A percentile compares a stretch with the other conserved stretches of the same genome.
These are phyloP conservation scores for Cinclus cinclus DNA, from an alignment of 2,113 vertebrate genomes.

Conservation along the genomic window DNA sequence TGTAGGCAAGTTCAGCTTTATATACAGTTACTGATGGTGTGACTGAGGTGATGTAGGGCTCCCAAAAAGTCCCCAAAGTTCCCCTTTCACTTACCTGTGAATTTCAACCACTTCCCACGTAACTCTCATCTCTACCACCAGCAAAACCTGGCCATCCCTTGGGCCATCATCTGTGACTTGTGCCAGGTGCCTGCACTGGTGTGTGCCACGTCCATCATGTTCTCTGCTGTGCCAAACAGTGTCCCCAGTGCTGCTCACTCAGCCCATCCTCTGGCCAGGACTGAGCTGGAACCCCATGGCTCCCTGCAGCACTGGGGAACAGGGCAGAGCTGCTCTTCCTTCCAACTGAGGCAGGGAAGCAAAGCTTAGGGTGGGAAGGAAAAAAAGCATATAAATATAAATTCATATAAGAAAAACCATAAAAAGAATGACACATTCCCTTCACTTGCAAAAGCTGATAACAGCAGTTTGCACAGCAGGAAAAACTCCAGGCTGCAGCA, in stretches of 20 bases:
- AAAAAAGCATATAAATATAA: not conserved
- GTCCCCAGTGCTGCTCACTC: not conserved
- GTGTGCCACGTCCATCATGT: fast-evolving
- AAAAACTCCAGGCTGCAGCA: not conserved
- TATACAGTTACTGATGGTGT: not conserved
- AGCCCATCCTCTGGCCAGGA: not conserved
- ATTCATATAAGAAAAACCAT: not conserved
- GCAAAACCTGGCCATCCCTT: not conserved
- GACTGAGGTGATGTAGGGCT: not conserved
- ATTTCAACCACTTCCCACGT: not conserved
- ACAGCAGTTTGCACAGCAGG: not conserved
- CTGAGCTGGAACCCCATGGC: fast-evolving
- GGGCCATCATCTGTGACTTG: not conserved
- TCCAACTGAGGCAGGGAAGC: not conserved
- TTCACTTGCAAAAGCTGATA: not conserved
- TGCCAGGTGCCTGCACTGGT: not conserved
- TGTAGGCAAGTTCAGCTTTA: not conserved
- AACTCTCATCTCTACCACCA: not conserved
- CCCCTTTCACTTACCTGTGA: not conserved
- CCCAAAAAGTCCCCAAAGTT: not conserved
- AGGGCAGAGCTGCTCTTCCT: not conserved
- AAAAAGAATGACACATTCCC: not conserved
- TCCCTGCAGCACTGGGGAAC: not conserved
- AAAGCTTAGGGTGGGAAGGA: not conserved
- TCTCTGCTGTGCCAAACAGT: not conserved